These are phyloP conservation scores for Dinoponera quadriceps DNA, from an alignment of 1,140 invertebrate species.

Conservation along the genomic window DNA sequence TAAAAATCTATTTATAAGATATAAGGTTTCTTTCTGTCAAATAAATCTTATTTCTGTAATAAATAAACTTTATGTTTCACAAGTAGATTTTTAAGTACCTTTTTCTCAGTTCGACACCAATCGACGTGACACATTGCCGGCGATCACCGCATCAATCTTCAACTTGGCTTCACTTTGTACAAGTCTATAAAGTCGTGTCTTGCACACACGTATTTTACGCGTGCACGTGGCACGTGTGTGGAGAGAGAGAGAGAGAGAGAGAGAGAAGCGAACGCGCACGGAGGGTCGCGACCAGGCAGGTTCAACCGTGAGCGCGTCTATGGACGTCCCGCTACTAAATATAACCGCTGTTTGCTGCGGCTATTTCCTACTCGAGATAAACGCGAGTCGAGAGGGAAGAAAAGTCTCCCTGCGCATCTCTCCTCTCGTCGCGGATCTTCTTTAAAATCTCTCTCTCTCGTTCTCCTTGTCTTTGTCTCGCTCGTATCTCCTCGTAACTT, in stretches of 20 bases:
- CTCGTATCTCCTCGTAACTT: not conserved
- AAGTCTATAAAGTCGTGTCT: no score
- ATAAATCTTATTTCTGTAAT: no score
- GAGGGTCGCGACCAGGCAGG: conserved; percentile 26
- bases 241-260: not conserved
- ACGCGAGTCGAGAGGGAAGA: conserved; percentile 46
- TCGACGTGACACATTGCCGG: no score
- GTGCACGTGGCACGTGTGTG: not conserved
- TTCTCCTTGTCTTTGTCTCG: not conserved
- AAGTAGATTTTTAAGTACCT: no score
- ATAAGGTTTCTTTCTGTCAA: no score
- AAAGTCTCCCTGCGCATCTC: conserved; percentile 3
- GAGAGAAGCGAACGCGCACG: not conserved
- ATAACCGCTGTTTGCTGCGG: conserved; percentile 62
- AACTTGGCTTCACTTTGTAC: no score
- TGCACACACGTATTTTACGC: no score
- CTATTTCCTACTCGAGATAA: conserved; percentile 72
- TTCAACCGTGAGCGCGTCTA: conserved; percentile 32
- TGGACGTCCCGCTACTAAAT: conserved; percentile 63
- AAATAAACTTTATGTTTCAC: no score
- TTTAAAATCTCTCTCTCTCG: not conserved
- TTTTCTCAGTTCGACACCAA: no score
- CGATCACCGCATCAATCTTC: no score
- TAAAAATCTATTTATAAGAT: no score
- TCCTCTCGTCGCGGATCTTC: not conserved